Percentiles rank a stretch among this genome's conserved stretches.
phyloP scores from a whole-genome alignment of 1,140 invertebrate species.

The Zaprionus tsacasi region DNA sequence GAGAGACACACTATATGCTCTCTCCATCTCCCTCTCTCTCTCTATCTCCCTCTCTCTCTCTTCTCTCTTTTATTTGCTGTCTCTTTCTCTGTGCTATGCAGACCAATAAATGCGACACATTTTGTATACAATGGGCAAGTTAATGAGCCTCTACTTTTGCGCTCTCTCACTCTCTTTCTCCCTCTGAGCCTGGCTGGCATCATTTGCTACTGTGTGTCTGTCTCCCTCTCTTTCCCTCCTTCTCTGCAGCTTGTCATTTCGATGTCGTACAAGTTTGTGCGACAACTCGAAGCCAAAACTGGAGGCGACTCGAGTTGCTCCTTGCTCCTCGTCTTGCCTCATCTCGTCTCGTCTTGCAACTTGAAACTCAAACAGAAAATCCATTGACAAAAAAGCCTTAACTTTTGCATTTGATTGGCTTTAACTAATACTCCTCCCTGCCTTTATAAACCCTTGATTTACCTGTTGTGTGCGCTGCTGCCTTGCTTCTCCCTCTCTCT shows the following conservation, averaged over 20 bases:
- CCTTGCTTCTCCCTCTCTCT: neutral
- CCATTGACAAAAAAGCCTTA: slow-evolving; percentile 19
- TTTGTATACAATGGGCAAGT: slow-evolving; percentile 60
- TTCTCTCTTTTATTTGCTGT: no score
- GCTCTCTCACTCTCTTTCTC: neutral
- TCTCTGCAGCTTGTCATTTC: slow-evolving; percentile 37
- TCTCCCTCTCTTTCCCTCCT: slow-evolving; percentile 27
- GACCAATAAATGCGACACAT: slow-evolving; percentile 47
- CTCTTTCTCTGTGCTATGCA: neutral
- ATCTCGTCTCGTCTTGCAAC: slow-evolving; percentile 6
- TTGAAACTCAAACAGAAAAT: slow-evolving; percentile 46
- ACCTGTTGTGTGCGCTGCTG: slow-evolving; percentile 24
- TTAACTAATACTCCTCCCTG: slow-evolving; percentile 14
- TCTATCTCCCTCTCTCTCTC: neutral
- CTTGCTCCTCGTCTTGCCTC: no score
- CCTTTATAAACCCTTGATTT: neutral
- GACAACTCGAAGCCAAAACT: slow-evolving; percentile 53
- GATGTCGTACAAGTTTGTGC: slow-evolving; percentile 56
- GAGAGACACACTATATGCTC: neutral
- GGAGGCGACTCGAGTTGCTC: slow-evolving; percentile 10
- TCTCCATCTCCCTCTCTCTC: neutral
- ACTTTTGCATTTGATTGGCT: slow-evolving; percentile 36
- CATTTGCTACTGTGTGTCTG: slow-evolving; percentile 25
- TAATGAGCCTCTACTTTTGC: slow-evolving; percentile 40
- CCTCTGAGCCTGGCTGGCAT: slow-evolving; percentile 7